Evolutionary conservation across 2,797 vertebrate species (phyloP).

Genomic region (Anguilla obscura): DNA sequence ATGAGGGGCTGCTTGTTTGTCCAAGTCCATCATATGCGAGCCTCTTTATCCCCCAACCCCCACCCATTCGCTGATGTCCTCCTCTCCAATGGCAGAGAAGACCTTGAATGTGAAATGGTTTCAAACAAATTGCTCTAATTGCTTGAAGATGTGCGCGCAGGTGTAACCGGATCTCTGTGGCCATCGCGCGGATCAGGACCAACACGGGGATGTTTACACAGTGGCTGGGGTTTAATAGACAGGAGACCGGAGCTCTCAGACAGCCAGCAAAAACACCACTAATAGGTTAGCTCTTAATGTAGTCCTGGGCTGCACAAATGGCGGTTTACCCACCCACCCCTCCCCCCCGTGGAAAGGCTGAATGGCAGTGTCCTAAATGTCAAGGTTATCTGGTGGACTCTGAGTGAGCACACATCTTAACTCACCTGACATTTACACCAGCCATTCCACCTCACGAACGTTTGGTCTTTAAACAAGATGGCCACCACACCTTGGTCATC

Average conservation of each 20-base stretch:
- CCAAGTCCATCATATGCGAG: conserved; percentile 46
- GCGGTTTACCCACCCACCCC: conserved; percentile 31
- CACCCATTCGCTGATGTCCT: conserved; percentile 63
- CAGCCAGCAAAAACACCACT: conserved; percentile 76
- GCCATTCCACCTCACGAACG: conserved; percentile 61
- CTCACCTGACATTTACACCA: conserved; percentile 80
- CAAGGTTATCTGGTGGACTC: conserved; percentile 85
- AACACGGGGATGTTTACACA: conserved; percentile 82
- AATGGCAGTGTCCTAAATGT: conserved; percentile 76
- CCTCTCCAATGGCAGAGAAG: conserved; percentile 79
- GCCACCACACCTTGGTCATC: conserved; percentile 64
- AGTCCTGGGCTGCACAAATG: conserved; percentile 73
- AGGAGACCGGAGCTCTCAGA: conserved; percentile 74
- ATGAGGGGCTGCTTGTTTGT: conserved; percentile 55
- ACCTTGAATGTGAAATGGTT: conserved; percentile 89
- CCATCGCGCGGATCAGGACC: conserved; percentile 74
- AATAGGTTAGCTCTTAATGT: conserved; percentile 85
- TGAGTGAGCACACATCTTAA: conserved; percentile 60
- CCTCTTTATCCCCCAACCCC: conserved; percentile 34
- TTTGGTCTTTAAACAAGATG: conserved; percentile 68
- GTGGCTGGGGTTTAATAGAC: conserved; percentile 84
- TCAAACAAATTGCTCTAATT: conserved; percentile 92
- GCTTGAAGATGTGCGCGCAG: conserved; percentile 91
- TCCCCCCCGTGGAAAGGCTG: conserved; percentile 56
- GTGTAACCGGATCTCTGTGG: conserved; percentile 87